phyloP scores from a whole-genome alignment of 2,797 vertebrate genomes.

The Allobates femoralis region DNA sequence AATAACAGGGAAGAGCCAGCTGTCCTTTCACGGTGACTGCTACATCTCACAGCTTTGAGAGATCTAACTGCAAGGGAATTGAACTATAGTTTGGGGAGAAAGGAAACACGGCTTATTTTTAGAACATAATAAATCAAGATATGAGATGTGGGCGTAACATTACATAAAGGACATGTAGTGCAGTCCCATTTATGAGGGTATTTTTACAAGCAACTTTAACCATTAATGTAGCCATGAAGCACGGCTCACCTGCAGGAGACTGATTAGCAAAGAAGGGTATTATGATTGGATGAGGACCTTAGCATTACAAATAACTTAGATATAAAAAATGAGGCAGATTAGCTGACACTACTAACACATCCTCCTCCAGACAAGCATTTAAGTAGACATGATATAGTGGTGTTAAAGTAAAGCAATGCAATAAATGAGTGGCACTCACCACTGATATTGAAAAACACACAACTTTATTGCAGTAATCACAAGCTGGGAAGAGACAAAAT shows the following conservation, averaged over 20 bases:
- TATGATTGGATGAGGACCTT: neutral
- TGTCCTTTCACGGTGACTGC: constrained; percentile 40
- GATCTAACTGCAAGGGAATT: constrained; percentile 42
- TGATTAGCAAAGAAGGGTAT: neutral
- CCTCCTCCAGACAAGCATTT: too few relatives aligned
- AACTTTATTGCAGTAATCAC: too few relatives aligned
- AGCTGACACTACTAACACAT: too few relatives aligned
- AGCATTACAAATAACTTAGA: neutral
- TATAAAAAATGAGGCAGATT: too few relatives aligned
- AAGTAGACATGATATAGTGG: too few relatives aligned
- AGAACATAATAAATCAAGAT: constrained; percentile 59
- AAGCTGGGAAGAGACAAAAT: too few relatives aligned
- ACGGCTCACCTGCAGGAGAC: neutral
- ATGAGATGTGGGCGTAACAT: constrained; percentile 23
- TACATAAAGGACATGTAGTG: neutral
- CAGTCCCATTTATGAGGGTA: neutral
- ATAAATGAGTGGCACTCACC: too few relatives aligned
- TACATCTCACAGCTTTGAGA: constrained; percentile 46
- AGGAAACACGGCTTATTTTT: constrained; percentile 47
- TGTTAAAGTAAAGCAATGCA: too few relatives aligned
- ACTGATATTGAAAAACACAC: too few relatives aligned
- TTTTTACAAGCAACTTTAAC: constrained; percentile 18
- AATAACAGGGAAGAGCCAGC: constrained; percentile 46
- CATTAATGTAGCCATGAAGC: neutral
- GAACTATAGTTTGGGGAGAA: constrained; percentile 23